These are phyloP conservation scores for Heterotis niloticus DNA, from an alignment of 2,113 vertebrate genomes.

Conservation along the genomic window DNA sequence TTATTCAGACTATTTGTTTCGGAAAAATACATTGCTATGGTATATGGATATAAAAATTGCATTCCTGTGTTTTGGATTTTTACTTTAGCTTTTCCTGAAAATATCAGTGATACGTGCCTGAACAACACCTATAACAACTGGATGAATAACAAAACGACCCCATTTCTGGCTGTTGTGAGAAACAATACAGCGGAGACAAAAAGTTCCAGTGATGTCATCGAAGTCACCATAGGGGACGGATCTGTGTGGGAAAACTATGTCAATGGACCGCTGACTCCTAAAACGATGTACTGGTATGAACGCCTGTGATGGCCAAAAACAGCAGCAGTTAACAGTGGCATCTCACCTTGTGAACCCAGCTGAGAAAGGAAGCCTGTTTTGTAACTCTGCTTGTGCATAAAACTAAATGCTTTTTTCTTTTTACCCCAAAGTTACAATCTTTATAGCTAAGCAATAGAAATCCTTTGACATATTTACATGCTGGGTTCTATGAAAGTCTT, in stretches of 20 bases:
- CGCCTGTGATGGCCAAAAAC: neutral
- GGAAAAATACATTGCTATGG: neutral
- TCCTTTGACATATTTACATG: no score
- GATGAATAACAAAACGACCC: rapidly evolving
- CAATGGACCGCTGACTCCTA: constrained; percentile 45
- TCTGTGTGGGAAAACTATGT: constrained; percentile 3
- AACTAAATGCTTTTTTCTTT: neutral
- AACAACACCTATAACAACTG: constrained; percentile 39
- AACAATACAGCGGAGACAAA: rapidly evolving
- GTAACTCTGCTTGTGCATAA: no score
- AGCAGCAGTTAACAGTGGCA: no score
- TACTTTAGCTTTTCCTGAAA: neutral
- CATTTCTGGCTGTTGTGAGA: constrained; percentile 51
- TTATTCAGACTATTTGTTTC: neutral
- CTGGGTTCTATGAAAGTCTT: no score
- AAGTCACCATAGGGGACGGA: constrained; percentile 30
- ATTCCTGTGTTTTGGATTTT: neutral
- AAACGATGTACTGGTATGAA: constrained; percentile 52
- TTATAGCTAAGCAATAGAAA: no score
- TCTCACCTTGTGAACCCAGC: no score
- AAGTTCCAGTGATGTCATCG: neutral
- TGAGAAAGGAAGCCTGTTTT: no score
- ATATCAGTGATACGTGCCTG: constrained; percentile 21
- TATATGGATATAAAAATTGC: neutral
- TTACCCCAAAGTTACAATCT: neutral